phyloP scores from a whole-genome alignment of 2,113 vertebrate species.

The Gallinago undulata region DNA sequence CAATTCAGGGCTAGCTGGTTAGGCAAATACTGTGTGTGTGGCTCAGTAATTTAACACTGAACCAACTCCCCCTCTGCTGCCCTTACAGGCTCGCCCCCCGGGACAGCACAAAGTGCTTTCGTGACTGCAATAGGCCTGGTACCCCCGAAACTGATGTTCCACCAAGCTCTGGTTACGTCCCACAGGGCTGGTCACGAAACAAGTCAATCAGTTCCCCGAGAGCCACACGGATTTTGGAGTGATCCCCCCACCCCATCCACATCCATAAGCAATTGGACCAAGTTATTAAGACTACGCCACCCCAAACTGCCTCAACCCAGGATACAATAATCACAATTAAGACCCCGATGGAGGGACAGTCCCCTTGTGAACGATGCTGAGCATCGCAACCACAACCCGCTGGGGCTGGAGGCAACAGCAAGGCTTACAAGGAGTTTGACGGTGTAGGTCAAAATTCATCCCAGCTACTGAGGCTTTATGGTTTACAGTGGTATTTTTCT shows the following conservation, averaged over 20 bases:
- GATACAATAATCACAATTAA: background rate
- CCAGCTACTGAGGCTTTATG: background rate
- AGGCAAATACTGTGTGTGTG: constrained; percentile 67
- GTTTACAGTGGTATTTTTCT: background rate
- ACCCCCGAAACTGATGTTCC: background rate
- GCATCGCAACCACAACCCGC: background rate
- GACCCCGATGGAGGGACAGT: background rate
- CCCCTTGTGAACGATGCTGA: background rate
- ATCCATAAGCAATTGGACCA: accelerated
- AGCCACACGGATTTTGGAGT: accelerated
- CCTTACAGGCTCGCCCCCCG: background rate
- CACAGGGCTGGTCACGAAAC: background rate
- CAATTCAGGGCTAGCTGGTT: constrained; percentile 68
- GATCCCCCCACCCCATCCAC: background rate
- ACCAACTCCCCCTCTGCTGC: background rate
- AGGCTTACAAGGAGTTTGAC: background rate
- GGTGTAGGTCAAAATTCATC: background rate
- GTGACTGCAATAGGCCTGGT: background rate
- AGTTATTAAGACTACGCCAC: background rate
- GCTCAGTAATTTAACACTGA: background rate
- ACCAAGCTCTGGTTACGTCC: background rate
- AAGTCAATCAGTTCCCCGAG: background rate
- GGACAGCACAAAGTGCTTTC: background rate
- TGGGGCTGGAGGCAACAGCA: background rate
- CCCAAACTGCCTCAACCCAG: background rate